Evolutionary conservation across 2,113 vertebrate genomes (phyloP).

Genomic region (Misgurnus mizolepis): DNA sequence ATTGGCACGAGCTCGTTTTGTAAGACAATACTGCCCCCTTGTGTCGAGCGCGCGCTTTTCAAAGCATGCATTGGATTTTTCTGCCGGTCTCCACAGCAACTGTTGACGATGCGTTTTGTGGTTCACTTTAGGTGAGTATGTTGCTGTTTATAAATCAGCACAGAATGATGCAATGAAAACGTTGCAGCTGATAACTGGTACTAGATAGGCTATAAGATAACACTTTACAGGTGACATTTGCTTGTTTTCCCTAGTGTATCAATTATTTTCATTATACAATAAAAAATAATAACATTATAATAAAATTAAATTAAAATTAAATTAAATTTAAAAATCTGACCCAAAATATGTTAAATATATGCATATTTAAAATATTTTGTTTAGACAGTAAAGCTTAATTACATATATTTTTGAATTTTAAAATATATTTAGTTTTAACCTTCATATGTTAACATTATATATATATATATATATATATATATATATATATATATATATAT

Average conservation of each 20-base stretch:
- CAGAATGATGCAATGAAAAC: constrained; percentile 3
- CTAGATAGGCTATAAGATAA: neutral
- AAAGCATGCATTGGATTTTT: neutral
- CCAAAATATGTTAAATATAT: too few species aligned
- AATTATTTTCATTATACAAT: neutral
- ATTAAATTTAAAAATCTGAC: too few species aligned
- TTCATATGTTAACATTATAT: too few species aligned
- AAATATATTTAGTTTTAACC: too few species aligned
- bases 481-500: too few species aligned
- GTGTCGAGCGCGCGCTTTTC: constrained; percentile 34
- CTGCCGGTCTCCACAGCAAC: constrained; percentile 31
- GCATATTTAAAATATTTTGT: too few species aligned
- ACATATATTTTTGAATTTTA: too few species aligned
- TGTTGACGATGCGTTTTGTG: neutral
- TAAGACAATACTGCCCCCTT: constrained; percentile 58
- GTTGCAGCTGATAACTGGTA: neutral
- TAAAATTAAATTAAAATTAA: too few species aligned
- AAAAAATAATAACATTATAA: too few species aligned
- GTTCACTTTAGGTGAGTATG: neutral
- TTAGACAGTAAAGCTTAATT: too few species aligned
- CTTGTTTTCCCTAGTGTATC: neutral
- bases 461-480: too few species aligned
- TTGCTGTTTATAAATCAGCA: neutral
- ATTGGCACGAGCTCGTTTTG: constrained; percentile 16
- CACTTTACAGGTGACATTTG: neutral